Base-by-base conservation (phyloP, 2,113 vertebrate genomes). In the Anhinga anhinga region DNA sequence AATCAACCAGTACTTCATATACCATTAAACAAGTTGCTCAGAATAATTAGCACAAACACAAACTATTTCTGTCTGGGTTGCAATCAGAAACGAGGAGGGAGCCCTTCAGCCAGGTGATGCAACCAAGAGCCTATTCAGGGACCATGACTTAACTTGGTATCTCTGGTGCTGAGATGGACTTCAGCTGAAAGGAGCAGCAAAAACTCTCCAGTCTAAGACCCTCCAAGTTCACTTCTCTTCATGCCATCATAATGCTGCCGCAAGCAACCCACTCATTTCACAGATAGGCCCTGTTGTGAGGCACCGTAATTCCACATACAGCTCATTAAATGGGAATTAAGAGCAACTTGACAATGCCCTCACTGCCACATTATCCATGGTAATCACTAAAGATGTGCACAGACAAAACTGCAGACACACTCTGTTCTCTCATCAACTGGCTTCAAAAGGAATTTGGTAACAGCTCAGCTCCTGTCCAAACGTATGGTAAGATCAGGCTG, bases 391-490 rank as follows among this genome's bases (percentile, higher is more conserved):
- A 86, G 72, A 4, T 25, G 44, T 38, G 45, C 47, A 91, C 82
- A 96, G 95, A 97, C 66, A 95, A 86, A 97, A 66, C 0, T 11
- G 40, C 20, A 81, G 78, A 79, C 45, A 55, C 20, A 52, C 40
- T 42, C 82, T 82, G 26, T 82, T 91, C 89, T 97, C 94, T 85
- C 94, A 78, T 88, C 73, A 94, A 38, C 14, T 29, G n/a, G 56
- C 67, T 90, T 69, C 83, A 84, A 84, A 85, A 83, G 71, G 71
- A 83, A 96, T 36, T 72, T 26, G 63, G 78, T 69, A 71, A 72
- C 45, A 87, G 91, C 79, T 94, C 73, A 88, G 62, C 61, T 38
- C 74, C 34, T 79, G 93, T 44, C 96, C 96, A 91, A 79, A 79
- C 5, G 50, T 8, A 30, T 1, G 42, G 69, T 26, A 83, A 81